phyloP scores from a whole-genome alignment of 2,797 vertebrate genomes.

The Buphagus erythrorhynchus region DNA sequence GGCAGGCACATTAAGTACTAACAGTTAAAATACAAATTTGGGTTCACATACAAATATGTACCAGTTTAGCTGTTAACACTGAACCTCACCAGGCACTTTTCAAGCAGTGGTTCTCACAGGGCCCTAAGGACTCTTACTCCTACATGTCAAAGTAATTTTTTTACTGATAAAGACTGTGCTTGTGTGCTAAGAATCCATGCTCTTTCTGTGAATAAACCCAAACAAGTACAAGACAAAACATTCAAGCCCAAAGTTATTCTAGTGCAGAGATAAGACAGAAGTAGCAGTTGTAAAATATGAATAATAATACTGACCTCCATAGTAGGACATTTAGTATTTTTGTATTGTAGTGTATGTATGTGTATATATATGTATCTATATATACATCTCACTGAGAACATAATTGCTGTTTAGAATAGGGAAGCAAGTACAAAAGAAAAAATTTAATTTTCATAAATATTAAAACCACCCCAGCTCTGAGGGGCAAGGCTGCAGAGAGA shows the following conservation, averaged over 20 bases:
- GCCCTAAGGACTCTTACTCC: neutral
- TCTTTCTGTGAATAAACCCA: slow-evolving; percentile 9
- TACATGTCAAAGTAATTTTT: neutral
- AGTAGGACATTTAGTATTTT: neutral
- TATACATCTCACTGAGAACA: neutral
- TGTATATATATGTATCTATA: neutral
- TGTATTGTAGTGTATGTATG: neutral
- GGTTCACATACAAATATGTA: neutral
- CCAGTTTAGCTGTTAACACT: neutral
- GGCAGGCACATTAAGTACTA: neutral
- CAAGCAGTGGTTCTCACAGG: neutral
- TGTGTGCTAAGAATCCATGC: neutral
- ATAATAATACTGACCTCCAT: neutral
- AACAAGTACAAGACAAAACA: neutral
- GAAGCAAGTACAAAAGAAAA: neutral
- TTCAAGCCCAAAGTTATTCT: neutral
- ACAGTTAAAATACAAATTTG: neutral
- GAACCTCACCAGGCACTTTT: neutral
- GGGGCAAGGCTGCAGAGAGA: neutral
- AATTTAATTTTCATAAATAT: neutral
- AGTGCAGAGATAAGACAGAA: slow-evolving; percentile 4
- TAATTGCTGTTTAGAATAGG: neutral
- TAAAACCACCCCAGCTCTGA: neutral
- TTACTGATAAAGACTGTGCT: neutral
- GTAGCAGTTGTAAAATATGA: neutral